Evolutionary conservation across 2,888 invertebrate species (phyloP).

Genomic region (Acleris sparsana): DNA sequence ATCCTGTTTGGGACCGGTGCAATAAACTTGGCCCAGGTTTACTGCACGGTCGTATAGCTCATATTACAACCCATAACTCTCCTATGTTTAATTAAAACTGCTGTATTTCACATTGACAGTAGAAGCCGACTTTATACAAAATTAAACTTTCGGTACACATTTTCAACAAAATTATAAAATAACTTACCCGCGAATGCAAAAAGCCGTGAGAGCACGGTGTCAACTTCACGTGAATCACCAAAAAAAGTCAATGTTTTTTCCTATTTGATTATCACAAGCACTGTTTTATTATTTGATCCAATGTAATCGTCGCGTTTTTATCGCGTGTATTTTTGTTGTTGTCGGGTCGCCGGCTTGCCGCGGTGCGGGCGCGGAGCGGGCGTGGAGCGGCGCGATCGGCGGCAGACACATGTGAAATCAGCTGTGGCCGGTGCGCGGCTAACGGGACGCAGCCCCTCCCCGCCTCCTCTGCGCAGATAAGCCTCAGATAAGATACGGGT

Average conservation of each 20-base stretch:
- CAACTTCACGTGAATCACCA: slow-evolving; percentile 7
- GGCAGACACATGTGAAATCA: slow-evolving; percentile 75
- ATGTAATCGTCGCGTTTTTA: slow-evolving; percentile 8
- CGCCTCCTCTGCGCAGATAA: slow-evolving; percentile 57
- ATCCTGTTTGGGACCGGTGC: slow-evolving; percentile 33
- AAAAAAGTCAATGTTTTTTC: slow-evolving; percentile 16
- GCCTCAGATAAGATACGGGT: slow-evolving; percentile 57
- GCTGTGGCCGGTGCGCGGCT: slow-evolving; percentile 62
- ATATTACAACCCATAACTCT: slow-evolving; percentile 11
- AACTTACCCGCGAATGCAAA: slow-evolving; percentile 56
- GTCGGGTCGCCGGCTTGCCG: slow-evolving; percentile 66
- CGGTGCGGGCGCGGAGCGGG: slow-evolving; percentile 45
- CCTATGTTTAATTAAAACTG: not conserved
- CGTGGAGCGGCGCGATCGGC: slow-evolving; percentile 57
- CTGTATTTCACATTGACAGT: too few species aligned
- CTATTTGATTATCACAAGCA: slow-evolving; percentile 18
- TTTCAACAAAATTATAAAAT: slow-evolving; percentile 1
- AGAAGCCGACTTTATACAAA: not conserved
- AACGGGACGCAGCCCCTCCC: slow-evolving; percentile 56
- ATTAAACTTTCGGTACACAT: slow-evolving; percentile 5
- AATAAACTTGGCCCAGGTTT: slow-evolving; percentile 21
- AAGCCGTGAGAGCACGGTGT: slow-evolving; percentile 38
- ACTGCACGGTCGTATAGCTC: slow-evolving; percentile 6
- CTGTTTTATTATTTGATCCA: slow-evolving; percentile 18
- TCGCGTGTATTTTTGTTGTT: slow-evolving; percentile 19